Evolutionary conservation across 2,113 vertebrate genomes (phyloP), one percentile per base, ranked within the genome.

Genomic region (Hemibagrus wyckioides): DNA sequence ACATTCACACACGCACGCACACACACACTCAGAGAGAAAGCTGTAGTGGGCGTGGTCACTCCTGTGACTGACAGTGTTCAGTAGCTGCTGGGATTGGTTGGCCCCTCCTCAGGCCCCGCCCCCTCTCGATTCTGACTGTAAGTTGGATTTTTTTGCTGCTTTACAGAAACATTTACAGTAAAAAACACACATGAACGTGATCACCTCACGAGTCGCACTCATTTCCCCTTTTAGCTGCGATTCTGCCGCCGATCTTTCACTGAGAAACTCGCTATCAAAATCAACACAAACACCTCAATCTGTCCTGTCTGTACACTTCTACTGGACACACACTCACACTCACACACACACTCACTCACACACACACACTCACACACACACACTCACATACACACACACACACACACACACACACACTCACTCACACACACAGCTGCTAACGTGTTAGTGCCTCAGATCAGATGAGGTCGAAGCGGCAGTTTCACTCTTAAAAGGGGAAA

Each of bases 71-170:
- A 89, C 87, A 86, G 87, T 89, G 85, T 91, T 89, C 86, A 88
- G 85, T 89, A 87, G 90, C 90, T 91, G 90, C 90, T 89, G 88
- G 88, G 90, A 85, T 89, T 86, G 87, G 85, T 82, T 79, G 89
- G 89, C 85, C 87, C 59, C 63, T 59, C 85, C 69, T 87, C 82
- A 88, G 90, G 88, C 88, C 87, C 79, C 81, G 23, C 83, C 85
- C 89, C 82, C 41, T 88, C 28, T 87, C 67, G 52, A 86, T 89
- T 88, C 87, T 88, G 87, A 89, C 88, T 91, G 90, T 89, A 80
- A 69, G 84, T 90, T 90, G 80, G 81, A 86, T 89, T 83, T n/a
- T 90, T 28, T 81, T 91, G 90, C 90, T 91, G 90, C 90, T 91
- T 87, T 39, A 75, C 88, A 85, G 84, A 88, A 76, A 84, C 80